Base-by-base conservation (phyloP, 2,797 vertebrate species). In the Adrianichthys oophorus region DNA sequence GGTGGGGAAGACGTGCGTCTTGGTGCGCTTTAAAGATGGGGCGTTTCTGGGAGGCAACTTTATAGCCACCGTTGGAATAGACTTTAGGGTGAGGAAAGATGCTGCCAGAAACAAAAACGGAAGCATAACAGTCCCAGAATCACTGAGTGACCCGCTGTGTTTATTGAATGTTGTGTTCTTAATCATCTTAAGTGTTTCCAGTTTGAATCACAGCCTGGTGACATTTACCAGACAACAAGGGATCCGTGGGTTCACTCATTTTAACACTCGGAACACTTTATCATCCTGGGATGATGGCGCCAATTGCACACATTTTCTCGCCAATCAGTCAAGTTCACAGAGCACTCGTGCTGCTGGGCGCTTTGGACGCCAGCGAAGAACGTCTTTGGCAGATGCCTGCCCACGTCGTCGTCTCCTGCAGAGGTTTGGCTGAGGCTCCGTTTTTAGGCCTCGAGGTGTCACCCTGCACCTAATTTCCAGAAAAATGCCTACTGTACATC, bases 1-100 rank as follows among this genome's bases (percentile, higher is more conserved):
- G 5, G 97, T 99, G 87, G 97, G 97, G 82, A 98, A 99, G 95
- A 99, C 96, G 64, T 98, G 97, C 81, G 85, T 98, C 90, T 92
- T 99, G 89, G 93, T 97, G 84, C 95, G 92, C 82, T 99, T 98
- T 92, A 98, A 95, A 93, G 97, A 99, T 0, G 94, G 95, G 49
- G 95, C 95, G 65, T 99, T 99, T 92, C 94, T 99, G 78, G 95
- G 96, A 82, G 91, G 96, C 85, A 95, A 93, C 87, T 99, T 98
- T 93, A 95, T 98, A 85, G 96, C 96, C 92, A 99, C 97, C 62
- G 97, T 99, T 81, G 97, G 97, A 91, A 98, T 99, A 92, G 97
- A 99, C 94, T 99, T 97, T 85, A 94, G 96, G 97, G 97, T 99
- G 94, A 99, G 96, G 32, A 91, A 70, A 73, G 59, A 64, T 12